Conservation (phyloP, 2,113 vertebrate genomes). For the Clarias gariepinus region DNA sequence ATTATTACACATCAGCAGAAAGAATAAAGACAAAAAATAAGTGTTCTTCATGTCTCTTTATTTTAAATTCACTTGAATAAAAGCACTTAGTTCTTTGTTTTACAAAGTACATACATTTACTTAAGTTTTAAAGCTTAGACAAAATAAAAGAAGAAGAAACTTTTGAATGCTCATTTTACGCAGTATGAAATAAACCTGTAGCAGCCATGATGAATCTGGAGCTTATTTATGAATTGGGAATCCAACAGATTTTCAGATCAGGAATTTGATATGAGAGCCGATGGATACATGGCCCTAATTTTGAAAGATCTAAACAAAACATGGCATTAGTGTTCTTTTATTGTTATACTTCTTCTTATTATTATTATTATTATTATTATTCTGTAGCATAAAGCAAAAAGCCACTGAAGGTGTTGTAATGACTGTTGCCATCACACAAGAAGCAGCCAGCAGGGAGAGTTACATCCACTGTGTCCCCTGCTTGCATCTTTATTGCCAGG, state of each 20-base stretch:
- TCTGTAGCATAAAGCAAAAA: constrained; percentile 69
- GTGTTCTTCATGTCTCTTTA: constrained; percentile 10
- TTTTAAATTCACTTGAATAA: not conserved
- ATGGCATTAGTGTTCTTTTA: too few relatives aligned
- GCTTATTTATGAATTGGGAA: not conserved
- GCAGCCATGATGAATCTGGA: not conserved
- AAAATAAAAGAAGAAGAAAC: not conserved
- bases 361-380: constrained; percentile 38
- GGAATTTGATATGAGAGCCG: not conserved
- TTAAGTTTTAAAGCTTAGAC: not conserved
- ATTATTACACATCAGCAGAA: not conserved
- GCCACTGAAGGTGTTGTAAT: constrained; percentile 72
- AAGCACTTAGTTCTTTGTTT: not conserved
- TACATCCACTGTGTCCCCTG: constrained; percentile 60
- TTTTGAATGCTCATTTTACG: not conserved
- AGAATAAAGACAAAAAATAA: not conserved
- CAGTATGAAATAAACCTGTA: not conserved
- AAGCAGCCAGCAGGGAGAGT: constrained; percentile 53
- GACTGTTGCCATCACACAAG: constrained; percentile 61
- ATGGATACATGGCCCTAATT: not conserved
- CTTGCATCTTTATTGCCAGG: constrained; percentile 51
- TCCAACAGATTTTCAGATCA: not conserved
- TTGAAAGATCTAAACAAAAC: not conserved
- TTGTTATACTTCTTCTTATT: too few relatives aligned
- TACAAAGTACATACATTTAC: not conserved